Base-by-base conservation (phyloP, 1,140 invertebrate genomes). In the Aplysia californica region DNA sequence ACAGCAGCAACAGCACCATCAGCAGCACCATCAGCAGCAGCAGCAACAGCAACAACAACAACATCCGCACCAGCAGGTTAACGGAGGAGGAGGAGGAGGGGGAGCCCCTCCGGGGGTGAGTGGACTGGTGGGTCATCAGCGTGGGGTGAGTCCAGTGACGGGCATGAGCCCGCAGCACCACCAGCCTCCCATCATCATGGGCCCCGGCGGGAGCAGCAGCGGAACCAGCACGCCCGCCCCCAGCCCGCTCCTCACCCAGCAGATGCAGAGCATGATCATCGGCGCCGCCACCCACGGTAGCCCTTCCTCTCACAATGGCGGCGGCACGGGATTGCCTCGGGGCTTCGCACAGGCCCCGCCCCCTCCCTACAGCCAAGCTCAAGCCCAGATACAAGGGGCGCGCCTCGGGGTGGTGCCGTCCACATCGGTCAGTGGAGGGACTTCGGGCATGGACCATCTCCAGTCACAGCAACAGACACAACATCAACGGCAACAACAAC, bases 311-410 rank as follows among this genome's bases (percentile, higher is more conserved):
- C 18, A n/a, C 41, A 31, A 35, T 50, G 36, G 36, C 35, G 55
- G 71, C 18, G 36, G 50, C 36, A 38, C 76, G 23, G 41, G 75
- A 29, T 70, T 83, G 36, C 75, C 79, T 29, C 80, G 79, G n/a
- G 78, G 79, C 21, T 55, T 75, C 64, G 61, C 79, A 15, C 80
- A 76, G 29, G 66, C 69, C 15, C 78, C 77, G 3, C 81, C 80
- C 33, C 78, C 83, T 1, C 80, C 81, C 35, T 71, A 90, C 67
- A 90, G 88, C 77, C 91, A 80, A 78, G 79, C 84, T 93, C 95
- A 95, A 89, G 95, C 95, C 87, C 93, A 95, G 87, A 92, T 95
- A 82, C 96, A 96, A 87, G 92, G 95, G 76, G 96, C 96, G 21
- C 41, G 78, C 6, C 44, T 65, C 3, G 66, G 66, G 18, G 59